These are phyloP conservation scores for Drosophila neonasuta DNA, from an alignment of 2,888 invertebrate genomes.

Conservation along the genomic window DNA sequence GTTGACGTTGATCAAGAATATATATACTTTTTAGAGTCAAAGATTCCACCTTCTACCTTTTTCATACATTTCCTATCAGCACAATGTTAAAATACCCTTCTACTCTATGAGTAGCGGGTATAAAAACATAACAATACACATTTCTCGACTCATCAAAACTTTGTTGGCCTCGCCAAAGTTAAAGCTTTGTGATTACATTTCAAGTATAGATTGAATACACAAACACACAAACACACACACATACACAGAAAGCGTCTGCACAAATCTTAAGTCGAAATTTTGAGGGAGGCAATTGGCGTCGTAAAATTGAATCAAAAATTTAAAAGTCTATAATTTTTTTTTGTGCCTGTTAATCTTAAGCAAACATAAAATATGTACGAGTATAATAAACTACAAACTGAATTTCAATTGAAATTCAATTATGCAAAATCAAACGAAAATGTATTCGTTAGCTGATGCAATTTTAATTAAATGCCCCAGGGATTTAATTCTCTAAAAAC, in stretches of 20 bases:
- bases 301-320: not conserved
- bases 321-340: not conserved
- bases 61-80: no score
- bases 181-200: conserved; percentile 11
- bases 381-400: not conserved
- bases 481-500: not conserved
- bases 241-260: not conserved
- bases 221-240: not conserved
- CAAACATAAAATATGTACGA: not conserved
- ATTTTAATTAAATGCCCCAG: conserved; percentile 2
- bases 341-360: not conserved
- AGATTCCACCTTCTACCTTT: no score
- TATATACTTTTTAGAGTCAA: no score
- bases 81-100: no score
- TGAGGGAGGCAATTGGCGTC: not conserved
- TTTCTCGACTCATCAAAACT: conserved; percentile 24
- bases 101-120: no score
- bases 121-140: conserved; percentile 13
- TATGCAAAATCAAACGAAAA: not conserved
- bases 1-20: not conserved
- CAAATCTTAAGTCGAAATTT: not conserved
- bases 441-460: not conserved
- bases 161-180: conserved; percentile 16
- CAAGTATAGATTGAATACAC: conserved; percentile 1
- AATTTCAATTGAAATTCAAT: not conserved